Evolutionary conservation across 2,113 vertebrate species (phyloP), one percentile per base, ranked within the genome.

Genomic region (Microtus oregoni): DNA sequence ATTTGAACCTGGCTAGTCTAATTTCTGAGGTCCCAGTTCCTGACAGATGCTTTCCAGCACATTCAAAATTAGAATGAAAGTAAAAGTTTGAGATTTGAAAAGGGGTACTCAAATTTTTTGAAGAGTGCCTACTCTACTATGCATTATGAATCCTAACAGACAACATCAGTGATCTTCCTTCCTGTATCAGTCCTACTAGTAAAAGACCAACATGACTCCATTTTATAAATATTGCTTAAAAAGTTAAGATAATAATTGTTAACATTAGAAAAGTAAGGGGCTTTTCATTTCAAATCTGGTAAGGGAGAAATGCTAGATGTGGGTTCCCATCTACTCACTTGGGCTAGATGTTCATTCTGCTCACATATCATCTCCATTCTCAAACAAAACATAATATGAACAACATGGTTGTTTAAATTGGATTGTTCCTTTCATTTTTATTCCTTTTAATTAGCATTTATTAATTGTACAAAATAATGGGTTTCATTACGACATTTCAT

Each of bases 301-400:
- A 79, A 93, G 47, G n/a, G 52, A 55, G 26, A 83, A 92, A 91
- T 77, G 5, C 26, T 90, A 47, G 22, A 86, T 68, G 9, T 41
- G 30, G 89, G 78, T 15, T 70, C 41, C 3, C 41, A 78, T 79
- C 58, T 72, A 4, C 47, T 41, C 77, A 20, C 11, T 8, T 92
- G 28, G 96, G 89, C 3, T 52, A 94, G 15, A 79, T 11, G 30
- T 41, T 85, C 7, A 50, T 94, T 89, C 52, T 90, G 11, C 20
- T 83, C 92, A 91, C n/a, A 72, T 78, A 58, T 32, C 63, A 65
- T 76, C 15, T 70, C 17, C 86, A n/a, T 79, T 94, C 41, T 92
- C 58, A 96, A 94, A 75, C 3, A 92, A 73, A 41, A 73, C 94
- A 47, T 92, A 55, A 96, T 41, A 15, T 32, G 86, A 93, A 14